These are phyloP conservation scores for Augiades crinisus DNA, from an alignment of 2,888 invertebrate genomes.

Conservation along the genomic window DNA sequence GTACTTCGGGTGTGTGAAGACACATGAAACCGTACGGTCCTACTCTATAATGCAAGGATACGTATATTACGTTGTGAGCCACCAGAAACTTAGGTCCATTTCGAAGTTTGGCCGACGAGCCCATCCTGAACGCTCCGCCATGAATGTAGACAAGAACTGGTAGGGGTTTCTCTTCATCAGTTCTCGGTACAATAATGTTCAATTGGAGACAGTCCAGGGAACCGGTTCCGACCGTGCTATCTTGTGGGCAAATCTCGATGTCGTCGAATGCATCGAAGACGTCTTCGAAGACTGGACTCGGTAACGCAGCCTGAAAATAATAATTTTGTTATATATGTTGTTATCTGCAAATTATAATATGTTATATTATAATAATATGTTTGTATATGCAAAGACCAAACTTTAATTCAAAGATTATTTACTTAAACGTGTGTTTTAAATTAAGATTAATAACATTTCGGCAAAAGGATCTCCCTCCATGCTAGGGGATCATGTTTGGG, in stretches of 20 bases:
- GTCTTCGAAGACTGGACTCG: slow-evolving; percentile 43
- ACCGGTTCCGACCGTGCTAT: slow-evolving; percentile 31
- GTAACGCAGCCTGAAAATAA: too few species aligned
- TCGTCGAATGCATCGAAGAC: slow-evolving; percentile 53
- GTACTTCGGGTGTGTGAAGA: slow-evolving; percentile 45
- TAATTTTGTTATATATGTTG: too few species aligned
- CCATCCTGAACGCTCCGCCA: slow-evolving; percentile 48
- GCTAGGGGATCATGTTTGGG: too few species aligned
- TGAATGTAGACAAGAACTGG: slow-evolving; percentile 56
- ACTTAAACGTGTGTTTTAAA: too few species aligned
- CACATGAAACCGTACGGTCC: slow-evolving; percentile 62
- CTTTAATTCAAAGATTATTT: too few species aligned
- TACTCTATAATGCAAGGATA: slow-evolving; percentile 56
- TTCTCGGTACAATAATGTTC: slow-evolving; percentile 52
- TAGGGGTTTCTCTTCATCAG: slow-evolving; percentile 41
- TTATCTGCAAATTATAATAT: too few species aligned
- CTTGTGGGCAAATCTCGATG: slow-evolving; percentile 53
- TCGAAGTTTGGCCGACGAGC: slow-evolving; percentile 40
- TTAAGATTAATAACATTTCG: too few species aligned
- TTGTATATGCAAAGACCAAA: too few species aligned
- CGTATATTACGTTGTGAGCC: slow-evolving; percentile 49
- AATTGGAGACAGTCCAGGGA: slow-evolving; percentile 51
- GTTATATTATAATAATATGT: too few species aligned
- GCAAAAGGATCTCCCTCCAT: too few species aligned
- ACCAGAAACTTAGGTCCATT: slow-evolving; percentile 50